These are phyloP conservation scores for Heterotilapia buettikoferi DNA, from an alignment of 2,113 vertebrate species.

Conservation along the genomic window DNA sequence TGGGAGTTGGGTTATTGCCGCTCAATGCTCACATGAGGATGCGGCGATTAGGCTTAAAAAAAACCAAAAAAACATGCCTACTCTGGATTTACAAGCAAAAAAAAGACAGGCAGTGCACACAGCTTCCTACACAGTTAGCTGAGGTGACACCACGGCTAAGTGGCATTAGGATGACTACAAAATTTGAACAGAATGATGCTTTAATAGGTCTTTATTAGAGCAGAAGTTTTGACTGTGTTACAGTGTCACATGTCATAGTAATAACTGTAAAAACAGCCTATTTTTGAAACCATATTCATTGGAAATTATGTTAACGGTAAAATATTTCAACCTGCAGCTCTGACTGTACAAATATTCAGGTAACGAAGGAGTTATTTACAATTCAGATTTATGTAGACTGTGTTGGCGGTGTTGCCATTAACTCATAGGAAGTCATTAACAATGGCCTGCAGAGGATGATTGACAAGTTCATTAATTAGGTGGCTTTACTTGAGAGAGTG, in stretches of 20 bases:
- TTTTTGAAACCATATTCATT: neutral
- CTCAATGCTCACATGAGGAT: neutral
- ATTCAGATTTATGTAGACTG: neutral
- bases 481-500: neutral
- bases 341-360: neutral
- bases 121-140: neutral
- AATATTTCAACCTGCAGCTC: neutral
- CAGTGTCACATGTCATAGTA: neutral
- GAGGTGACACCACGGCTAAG: neutral
- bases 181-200: neutral
- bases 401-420: neutral
- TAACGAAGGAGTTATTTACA: neutral
- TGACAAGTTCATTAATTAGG: conserved; percentile 13
- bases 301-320: neutral
- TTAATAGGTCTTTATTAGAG: neutral
- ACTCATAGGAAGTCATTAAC: neutral
- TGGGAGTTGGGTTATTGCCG: conserved; percentile 20
- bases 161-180: neutral
- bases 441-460: neutral
- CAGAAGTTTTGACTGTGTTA: neutral
- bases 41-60: neutral
- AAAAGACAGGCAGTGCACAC: neutral
- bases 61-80: neutral
- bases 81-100: neutral
- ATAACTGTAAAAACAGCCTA: neutral